Evolutionary conservation across 2,797 vertebrate species (phyloP).

Genomic region (Macropodus opercularis): DNA sequence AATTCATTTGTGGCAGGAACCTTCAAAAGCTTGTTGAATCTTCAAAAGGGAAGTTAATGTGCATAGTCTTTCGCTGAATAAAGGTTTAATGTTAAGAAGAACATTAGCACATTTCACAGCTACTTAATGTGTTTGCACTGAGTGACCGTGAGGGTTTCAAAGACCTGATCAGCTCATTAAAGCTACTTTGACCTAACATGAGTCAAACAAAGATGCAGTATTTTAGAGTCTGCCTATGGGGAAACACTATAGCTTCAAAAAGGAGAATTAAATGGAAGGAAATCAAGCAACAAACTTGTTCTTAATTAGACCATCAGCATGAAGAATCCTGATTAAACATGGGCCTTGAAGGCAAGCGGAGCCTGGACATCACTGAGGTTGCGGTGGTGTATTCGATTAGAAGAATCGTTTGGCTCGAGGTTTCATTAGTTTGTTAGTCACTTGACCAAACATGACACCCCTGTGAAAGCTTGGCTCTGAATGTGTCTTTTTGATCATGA

Average conservation of each 20-base stretch:
- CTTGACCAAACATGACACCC: slow-evolving; percentile 25
- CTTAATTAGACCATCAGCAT: background rate
- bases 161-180: slow-evolving; percentile 13
- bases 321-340: background rate
- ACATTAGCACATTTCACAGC: slow-evolving; percentile 41
- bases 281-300: too few species aligned
- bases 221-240: slow-evolving; percentile 10
- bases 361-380: background rate
- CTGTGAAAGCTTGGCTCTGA: slow-evolving; percentile 2
- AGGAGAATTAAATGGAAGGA: too few species aligned
- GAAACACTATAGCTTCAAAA: too few species aligned
- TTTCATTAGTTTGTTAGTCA: slow-evolving; percentile 26
- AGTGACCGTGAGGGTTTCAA: slow-evolving; percentile 5
- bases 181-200: background rate
- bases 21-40: background rate
- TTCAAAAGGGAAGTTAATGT: slow-evolving; percentile 29
- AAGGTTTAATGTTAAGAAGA: slow-evolving; percentile 26
- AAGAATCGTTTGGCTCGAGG: background rate
- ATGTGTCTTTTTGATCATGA: slow-evolving; percentile 13
- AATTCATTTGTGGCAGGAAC: slow-evolving; percentile 11
- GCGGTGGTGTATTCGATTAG: background rate
- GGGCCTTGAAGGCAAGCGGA: background rate
- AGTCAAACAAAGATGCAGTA: background rate
- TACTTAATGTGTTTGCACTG: slow-evolving; percentile 29
- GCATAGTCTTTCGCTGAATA: slow-evolving; percentile 26